phyloP scores from a whole-genome alignment of 2,113 vertebrate species.

The Haliaeetus leucogaster region DNA sequence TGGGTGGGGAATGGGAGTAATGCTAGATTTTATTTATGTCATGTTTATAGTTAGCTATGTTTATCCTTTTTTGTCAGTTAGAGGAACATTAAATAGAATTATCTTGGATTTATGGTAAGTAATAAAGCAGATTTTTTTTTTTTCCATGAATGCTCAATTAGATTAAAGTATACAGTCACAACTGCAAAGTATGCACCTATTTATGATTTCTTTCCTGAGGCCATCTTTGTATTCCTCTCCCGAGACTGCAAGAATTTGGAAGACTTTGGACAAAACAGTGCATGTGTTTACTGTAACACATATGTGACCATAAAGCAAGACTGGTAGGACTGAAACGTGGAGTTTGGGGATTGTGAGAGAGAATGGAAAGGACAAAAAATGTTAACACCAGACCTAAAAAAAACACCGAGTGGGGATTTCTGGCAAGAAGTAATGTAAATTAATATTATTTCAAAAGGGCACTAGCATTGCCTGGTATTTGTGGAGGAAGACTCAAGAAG shows the following conservation, averaged over 20 bases:
- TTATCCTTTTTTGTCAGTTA: constrained; percentile 38
- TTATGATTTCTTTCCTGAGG: constrained; percentile 30
- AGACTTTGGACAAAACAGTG: background rate
- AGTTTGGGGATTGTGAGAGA: background rate
- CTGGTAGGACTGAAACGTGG: background rate
- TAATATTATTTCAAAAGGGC: background rate
- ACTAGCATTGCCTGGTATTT: background rate
- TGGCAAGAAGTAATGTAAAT: background rate
- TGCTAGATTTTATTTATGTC: constrained; percentile 41
- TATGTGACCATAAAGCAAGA: background rate
- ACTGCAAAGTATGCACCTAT: constrained; percentile 8
- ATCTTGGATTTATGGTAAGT: constrained; percentile 32
- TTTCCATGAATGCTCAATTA: constrained; percentile 26
- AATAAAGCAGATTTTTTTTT: constrained; percentile 19
- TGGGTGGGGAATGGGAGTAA: constrained; percentile 20
- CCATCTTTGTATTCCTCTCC: background rate
- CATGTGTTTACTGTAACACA: background rate
- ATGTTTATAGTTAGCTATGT: constrained; percentile 39
- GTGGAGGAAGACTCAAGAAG: background rate
- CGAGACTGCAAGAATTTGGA: background rate
- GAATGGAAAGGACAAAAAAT: background rate
- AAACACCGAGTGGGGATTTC: background rate
- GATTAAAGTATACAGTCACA: constrained; percentile 5
- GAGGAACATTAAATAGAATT: constrained; percentile 50
- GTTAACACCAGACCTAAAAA: background rate